A percentile compares a stretch with the other conserved stretches of the same genome.
These are phyloP conservation scores for Hirtodrosophila alboralis DNA, from an alignment of 2,888 invertebrate genomes.

Conservation along the genomic window DNA sequence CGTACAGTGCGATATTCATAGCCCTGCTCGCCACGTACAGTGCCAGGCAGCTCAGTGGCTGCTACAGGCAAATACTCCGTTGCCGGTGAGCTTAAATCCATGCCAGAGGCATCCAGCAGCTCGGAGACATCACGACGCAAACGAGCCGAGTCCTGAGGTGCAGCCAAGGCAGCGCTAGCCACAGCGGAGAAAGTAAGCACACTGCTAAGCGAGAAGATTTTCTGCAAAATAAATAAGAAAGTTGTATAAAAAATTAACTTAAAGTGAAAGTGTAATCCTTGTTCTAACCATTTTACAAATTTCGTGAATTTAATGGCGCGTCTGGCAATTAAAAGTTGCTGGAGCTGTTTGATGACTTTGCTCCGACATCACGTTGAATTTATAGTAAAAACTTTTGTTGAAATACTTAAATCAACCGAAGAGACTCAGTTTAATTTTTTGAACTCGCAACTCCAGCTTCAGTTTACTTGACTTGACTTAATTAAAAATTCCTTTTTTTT, in stretches of 20 bases:
- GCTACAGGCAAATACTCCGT: constrained; percentile 47
- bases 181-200: constrained; percentile 64
- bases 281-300: constrained; percentile 63
- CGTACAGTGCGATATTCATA: constrained; percentile 74
- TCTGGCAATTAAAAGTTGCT: constrained; percentile 72
- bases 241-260: not conserved
- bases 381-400: constrained; percentile 61
- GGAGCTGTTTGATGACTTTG: constrained; percentile 65
- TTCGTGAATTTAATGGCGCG: constrained; percentile 48
- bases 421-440: constrained; percentile 17
- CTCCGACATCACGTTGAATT: constrained; percentile 46
- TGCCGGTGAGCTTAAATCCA: constrained; percentile 55
- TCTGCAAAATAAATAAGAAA: constrained; percentile 58
- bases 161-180: constrained; percentile 65
- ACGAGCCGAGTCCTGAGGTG: constrained; percentile 44
- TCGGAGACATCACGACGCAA: constrained; percentile 75
- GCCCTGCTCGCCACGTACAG: constrained; percentile 55
- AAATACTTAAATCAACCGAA: constrained; percentile 19
- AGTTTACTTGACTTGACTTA: constrained; percentile 27
- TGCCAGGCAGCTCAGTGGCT: constrained; percentile 27
- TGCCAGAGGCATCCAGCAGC: constrained; percentile 39
- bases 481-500: constrained; percentile 43
- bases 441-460: constrained; percentile 5
- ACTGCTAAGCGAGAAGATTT: constrained; percentile 67
- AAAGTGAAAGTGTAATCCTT: constrained; percentile 9